A percentile compares a stretch with the other conserved stretches of the same genome.
These are phyloP conservation scores for Alectura lathami DNA, from an alignment of 2,113 vertebrate species.

Conservation along the genomic window DNA sequence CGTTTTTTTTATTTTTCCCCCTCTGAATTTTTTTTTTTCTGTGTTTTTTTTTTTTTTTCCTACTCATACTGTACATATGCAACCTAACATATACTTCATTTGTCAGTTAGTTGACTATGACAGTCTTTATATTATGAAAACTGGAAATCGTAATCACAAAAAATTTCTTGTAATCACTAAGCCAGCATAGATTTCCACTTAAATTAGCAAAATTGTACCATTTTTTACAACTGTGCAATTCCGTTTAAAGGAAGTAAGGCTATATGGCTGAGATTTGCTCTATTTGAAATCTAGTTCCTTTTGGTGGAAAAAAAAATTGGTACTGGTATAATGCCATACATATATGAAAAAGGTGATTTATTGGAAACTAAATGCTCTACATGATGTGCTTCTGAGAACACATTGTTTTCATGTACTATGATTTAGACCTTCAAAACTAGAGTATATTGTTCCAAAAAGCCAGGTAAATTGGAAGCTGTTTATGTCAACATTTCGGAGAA, in stretches of 20 bases:
- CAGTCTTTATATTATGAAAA: neutral
- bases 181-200: neutral
- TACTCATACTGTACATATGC: neutral
- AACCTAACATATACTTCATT: neutral
- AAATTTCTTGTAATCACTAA: neutral
- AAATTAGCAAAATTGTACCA: neutral
- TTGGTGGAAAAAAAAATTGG: neutral
- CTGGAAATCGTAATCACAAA: neutral
- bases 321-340: neutral
- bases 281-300: neutral
- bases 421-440: neutral
- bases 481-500: neutral
- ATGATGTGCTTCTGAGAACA: neutral
- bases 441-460: neutral
- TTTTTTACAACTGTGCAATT: neutral
- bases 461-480: neutral
- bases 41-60: neutral
- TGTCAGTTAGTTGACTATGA: neutral
- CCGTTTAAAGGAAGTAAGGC: neutral
- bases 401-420: neutral
- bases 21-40: neutral
- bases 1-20: neutral
- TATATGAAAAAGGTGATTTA: neutral
- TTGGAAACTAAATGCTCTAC: neutral
- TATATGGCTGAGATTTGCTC: neutral